Percentiles rank a stretch among this genome's conserved stretches.
Conservation (phyloP, 1,140 invertebrate genomes). For the Temnothorax longispinosus region DNA sequence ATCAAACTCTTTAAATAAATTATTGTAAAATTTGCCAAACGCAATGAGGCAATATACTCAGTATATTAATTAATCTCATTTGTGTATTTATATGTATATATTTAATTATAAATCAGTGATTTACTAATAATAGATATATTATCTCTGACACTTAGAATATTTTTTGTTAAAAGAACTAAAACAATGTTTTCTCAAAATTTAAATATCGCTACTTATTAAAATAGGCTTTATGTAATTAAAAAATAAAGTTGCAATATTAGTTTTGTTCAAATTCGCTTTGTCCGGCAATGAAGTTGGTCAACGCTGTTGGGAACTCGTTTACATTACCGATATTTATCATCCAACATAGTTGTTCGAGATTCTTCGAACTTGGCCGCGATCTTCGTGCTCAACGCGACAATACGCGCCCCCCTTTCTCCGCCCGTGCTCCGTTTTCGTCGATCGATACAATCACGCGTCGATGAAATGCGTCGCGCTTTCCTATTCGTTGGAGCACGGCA, state of each 20-base stretch:
- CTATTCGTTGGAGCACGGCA: no score
- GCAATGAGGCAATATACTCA: not conserved
- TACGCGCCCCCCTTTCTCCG: no score
- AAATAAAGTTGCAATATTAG: not conserved
- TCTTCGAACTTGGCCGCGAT: no score
- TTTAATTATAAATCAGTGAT: not conserved
- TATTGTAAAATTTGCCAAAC: not conserved
- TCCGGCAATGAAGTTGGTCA: conserved; percentile 5
- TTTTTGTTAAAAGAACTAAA: not conserved
- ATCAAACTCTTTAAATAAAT: not conserved
- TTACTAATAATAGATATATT: not conserved
- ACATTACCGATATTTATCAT: conserved; percentile 27
- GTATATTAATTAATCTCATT: not conserved
- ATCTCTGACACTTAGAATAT: not conserved
- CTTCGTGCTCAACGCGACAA: no score
- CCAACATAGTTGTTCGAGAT: not conserved
- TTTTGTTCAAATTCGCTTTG: conserved; percentile 17
- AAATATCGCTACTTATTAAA: not conserved
- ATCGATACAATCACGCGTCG: no score
- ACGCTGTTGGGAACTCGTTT: conserved; percentile 26
- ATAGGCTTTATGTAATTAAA: not conserved
- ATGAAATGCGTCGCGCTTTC: no score
- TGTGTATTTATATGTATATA: not conserved
- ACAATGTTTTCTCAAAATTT: not conserved
- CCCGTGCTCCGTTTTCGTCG: no score